Evolutionary conservation across 2,888 invertebrate genomes (phyloP).

Genomic region (Mesoligia furuncula): DNA sequence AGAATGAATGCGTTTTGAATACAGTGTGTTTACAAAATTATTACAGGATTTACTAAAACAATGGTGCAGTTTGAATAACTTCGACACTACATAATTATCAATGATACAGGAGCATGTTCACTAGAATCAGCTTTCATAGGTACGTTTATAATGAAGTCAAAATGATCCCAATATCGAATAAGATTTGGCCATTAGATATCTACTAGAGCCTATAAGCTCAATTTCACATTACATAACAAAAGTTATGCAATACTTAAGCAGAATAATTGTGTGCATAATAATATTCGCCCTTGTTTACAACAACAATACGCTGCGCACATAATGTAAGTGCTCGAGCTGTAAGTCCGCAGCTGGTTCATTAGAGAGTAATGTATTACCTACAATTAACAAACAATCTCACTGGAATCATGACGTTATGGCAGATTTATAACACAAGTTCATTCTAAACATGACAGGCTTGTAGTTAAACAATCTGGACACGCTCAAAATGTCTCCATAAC

Average conservation of each 20-base stretch:
- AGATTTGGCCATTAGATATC: neutral
- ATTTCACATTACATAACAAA: conserved; percentile 1
- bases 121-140: neutral
- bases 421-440: conserved; percentile 79
- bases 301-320: conserved; percentile 38
- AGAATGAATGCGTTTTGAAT: conserved; percentile 48
- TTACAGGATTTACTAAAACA: neutral
- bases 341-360: conserved; percentile 63
- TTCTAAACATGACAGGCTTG: conserved; percentile 80
- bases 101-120: neutral
- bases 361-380: conserved; percentile 68
- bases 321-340: conserved; percentile 42
- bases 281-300: conserved; percentile 26
- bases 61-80: neutral
- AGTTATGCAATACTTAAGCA: neutral
- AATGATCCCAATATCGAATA: neutral
- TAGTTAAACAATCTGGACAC: conserved; percentile 81
- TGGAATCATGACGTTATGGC: conserved; percentile 72
- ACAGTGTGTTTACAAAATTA: conserved; percentile 21
- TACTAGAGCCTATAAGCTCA: neutral
- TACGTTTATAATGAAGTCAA: neutral
- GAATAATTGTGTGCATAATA: conserved; percentile 26
- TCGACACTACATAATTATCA: neutral
- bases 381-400: conserved; percentile 74
- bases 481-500: conserved; percentile 84